Conservation (phyloP, 2,888 invertebrate species). For the Eumerus sabulonum region DNA sequence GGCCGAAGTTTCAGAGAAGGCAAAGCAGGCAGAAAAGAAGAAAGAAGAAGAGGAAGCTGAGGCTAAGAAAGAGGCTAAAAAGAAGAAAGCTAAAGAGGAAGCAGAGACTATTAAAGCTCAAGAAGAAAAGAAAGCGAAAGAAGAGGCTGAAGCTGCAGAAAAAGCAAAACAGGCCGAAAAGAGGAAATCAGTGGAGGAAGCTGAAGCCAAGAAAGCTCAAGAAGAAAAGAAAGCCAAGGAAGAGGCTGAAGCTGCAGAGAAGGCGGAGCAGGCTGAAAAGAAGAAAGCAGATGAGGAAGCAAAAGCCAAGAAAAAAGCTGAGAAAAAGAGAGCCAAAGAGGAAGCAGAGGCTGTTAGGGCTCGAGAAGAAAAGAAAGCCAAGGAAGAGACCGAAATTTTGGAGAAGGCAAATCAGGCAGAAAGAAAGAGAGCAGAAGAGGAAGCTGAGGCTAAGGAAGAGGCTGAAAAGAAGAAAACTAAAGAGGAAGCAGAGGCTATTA, state of each 20-base stretch:
- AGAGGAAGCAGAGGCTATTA: conserved; percentile 58
- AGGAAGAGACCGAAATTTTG: conserved; percentile 53
- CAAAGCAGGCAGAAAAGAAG: background rate
- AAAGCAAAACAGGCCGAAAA: conserved; percentile 35
- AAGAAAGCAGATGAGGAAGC: conserved; percentile 42
- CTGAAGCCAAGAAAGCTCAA: conserved; percentile 33
- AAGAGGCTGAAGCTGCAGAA: conserved; percentile 7
- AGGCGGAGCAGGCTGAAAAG: background rate
- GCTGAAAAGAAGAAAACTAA: conserved; percentile 57
- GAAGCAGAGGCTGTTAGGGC: background rate
- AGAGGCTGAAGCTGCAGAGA: conserved; percentile 57
- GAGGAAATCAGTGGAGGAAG: conserved; percentile 14
- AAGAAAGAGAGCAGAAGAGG: conserved; percentile 68
- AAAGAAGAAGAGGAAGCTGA: background rate
- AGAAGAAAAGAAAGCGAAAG: conserved; percentile 19
- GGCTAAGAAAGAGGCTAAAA: conserved; percentile 64
- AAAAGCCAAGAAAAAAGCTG: conserved; percentile 53
- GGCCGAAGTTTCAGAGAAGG: background rate
- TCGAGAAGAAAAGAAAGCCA: background rate
- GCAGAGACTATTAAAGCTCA: conserved; percentile 27
- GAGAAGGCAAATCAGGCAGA: no score
- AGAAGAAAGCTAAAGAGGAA: conserved; percentile 40
- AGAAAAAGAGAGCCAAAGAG: conserved; percentile 32
- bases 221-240: no score
- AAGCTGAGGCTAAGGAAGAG: conserved; percentile 54